Evolutionary conservation across 1,140 invertebrate genomes (phyloP), one percentile per base, ranked within the genome.

Genomic region (Rhyzopertha dominica): DNA sequence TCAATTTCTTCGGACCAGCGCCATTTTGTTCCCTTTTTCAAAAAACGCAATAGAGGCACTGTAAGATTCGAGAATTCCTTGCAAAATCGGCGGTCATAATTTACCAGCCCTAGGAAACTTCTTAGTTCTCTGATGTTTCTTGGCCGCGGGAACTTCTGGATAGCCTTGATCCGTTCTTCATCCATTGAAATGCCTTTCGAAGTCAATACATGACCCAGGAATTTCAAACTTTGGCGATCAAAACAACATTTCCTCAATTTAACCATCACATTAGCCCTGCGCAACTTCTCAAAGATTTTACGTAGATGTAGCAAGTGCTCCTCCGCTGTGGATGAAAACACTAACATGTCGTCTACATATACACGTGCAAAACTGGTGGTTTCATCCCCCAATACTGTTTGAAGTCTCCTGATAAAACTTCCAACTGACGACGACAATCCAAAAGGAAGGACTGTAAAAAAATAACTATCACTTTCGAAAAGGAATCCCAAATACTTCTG

Each of bases 331-430:
- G 8, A 16, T 4, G 41, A 43, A 13, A 34, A 43, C 10, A 43
- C 19, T 0, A 43, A 16, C n/a, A 38, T 12, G 23, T 43, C 41
- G 20, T 43, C 41, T n/a, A 43, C 41, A 37, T 37, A 43, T 13
- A 31, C 22, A 0, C 26, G n/a, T 8, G 30, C 9, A 26, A 26
- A 41, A 12, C 14, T 0, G 8, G 26, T 26, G 16, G 30, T 7
- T 14, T 41, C 38, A 8, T 13, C 13, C 14, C 24, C 14, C 19
- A 35, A 41, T 18, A 31, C 18, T 29, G 14, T 41, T 17, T 41
- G 5, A 8, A 41, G 7, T 17, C 38, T 26, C 23, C 25, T 13
- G 1, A 41, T 41, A 32, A 41, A 41, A 14, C 23, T 29, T 4
- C 12, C 22, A 7, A 41, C 24, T 0, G 13, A 10, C n/a, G 7